Evolutionary conservation across 2,797 vertebrate genomes (phyloP).

Genomic region (Syncerus caffer): DNA sequence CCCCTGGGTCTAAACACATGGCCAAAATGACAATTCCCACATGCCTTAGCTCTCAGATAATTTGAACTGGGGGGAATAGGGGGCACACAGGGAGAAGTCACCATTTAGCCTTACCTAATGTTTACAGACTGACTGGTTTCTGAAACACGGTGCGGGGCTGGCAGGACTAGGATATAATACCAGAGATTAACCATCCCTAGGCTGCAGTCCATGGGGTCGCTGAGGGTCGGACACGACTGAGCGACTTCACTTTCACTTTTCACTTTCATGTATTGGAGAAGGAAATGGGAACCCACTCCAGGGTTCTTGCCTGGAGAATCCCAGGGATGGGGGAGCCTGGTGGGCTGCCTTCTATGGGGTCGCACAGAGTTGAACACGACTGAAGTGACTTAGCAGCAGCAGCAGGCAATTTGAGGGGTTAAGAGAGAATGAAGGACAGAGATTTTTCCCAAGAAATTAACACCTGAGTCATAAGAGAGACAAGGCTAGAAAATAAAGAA

Average conservation of each 20-base stretch:
- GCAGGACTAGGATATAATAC: background rate
- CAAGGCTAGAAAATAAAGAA: background rate
- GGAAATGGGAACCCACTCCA: too few species aligned
- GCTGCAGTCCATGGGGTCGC: too few species aligned
- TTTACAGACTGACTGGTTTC: background rate
- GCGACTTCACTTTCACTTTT: too few species aligned
- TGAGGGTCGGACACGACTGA: too few species aligned
- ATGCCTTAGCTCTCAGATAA: background rate
- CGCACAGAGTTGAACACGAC: too few species aligned
- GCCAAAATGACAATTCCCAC: background rate
- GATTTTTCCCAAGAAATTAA: background rate
- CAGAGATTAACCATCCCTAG: background rate
- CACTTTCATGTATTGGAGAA: too few species aligned
- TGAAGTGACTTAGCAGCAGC: too few species aligned
- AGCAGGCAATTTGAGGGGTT: background rate
- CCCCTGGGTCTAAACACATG: background rate
- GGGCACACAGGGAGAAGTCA: background rate
- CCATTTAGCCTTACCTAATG: background rate
- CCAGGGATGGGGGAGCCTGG: too few species aligned
- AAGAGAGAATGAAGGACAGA: background rate
- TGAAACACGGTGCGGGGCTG: background rate
- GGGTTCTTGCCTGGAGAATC: too few species aligned
- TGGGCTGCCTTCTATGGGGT: too few species aligned
- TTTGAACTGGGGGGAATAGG: background rate
- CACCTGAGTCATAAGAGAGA: background rate